Evolutionary conservation across 2,797 vertebrate species (phyloP).

Genomic region (Botia almorhae): DNA sequence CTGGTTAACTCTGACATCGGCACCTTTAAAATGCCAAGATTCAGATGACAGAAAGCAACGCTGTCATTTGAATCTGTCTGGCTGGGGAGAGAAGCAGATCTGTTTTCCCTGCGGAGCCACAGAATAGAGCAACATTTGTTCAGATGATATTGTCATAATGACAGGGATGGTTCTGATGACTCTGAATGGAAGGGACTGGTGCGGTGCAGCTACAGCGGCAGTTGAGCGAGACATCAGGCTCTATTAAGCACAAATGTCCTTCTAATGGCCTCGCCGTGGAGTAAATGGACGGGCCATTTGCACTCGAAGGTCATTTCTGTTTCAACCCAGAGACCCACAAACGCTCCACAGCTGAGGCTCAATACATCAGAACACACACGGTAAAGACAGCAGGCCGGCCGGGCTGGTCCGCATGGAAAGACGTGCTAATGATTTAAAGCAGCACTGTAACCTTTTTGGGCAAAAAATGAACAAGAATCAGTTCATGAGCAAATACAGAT

Average conservation of each 20-base stretch:
- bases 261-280: constrained; percentile 38
- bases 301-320: constrained; percentile 46
- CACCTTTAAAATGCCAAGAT: neutral
- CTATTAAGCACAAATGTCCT: constrained; percentile 43
- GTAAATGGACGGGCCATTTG: constrained; percentile 52
- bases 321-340: constrained; percentile 38
- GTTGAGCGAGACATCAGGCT: constrained; percentile 31
- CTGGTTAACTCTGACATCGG: no score
- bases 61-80: neutral
- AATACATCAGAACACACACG: constrained; percentile 35
- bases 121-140: constrained; percentile 43
- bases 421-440: constrained; percentile 12
- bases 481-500: no score
- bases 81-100: neutral
- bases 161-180: constrained; percentile 31
- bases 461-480: no score
- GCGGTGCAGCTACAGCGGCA: constrained; percentile 10
- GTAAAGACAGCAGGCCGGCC: constrained; percentile 16
- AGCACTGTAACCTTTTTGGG: no score
- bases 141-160: constrained; percentile 46
- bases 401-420: constrained; percentile 21
- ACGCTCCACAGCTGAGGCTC: constrained; percentile 10
- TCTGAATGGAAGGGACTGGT: constrained; percentile 37
- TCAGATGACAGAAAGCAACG: neutral
- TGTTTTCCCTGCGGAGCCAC: neutral